Conservation (phyloP, 2,888 invertebrate genomes). For the Tachina fera region DNA sequence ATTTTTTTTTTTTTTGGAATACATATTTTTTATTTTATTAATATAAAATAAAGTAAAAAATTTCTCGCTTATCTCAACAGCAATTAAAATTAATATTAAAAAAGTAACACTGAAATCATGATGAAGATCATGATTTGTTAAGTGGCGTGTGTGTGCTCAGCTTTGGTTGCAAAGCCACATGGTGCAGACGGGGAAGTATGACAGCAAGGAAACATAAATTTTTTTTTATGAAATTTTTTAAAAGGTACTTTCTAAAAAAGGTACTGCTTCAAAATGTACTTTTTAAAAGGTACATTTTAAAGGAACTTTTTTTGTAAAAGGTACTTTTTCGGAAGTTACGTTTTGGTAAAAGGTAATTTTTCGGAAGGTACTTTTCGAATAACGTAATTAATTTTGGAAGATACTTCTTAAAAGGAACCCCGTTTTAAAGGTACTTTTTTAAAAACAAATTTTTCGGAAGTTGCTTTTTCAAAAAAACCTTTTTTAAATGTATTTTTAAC, state of each 20-base stretch:
- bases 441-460: background rate
- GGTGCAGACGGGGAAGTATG: slow-evolving; percentile 23
- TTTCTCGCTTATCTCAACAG: slow-evolving; percentile 68
- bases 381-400: too few relatives aligned
- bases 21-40: slow-evolving; percentile 17
- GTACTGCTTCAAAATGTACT: background rate
- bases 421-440: background rate
- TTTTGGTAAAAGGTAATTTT: background rate
- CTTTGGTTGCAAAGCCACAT: slow-evolving; percentile 7
- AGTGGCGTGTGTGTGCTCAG: slow-evolving; percentile 59
- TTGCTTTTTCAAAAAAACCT: background rate
- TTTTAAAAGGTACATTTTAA: background rate
- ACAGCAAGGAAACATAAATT: background rate
- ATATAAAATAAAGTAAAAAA: slow-evolving; percentile 35
- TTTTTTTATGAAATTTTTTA: background rate
- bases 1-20: slow-evolving; percentile 8
- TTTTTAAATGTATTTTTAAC: background rate
- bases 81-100: slow-evolving; percentile 71
- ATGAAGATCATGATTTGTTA: slow-evolving; percentile 71
- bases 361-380: background rate
- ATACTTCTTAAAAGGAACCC: background rate
- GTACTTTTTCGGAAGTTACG: background rate
- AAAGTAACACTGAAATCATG: slow-evolving; percentile 65
- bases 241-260: background rate
- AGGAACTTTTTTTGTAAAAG: background rate